Evolutionary conservation across 92 coral and sea anemone genomes (phyloP).

Genomic region (Isaurus tuberculatus): DNA sequence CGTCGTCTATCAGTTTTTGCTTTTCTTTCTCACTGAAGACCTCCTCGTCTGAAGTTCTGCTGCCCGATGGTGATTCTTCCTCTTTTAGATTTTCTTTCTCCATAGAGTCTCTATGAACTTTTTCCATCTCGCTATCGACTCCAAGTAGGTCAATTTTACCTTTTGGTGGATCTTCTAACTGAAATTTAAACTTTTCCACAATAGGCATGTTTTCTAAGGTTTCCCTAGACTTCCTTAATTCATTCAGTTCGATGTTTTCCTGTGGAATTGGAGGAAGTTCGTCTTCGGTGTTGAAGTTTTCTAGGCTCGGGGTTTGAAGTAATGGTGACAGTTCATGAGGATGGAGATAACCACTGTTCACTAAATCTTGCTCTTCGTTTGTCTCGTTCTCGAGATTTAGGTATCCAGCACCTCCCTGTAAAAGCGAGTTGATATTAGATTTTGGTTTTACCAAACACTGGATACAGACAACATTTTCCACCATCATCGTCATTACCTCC

Average conservation of each 20-base stretch:
- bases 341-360: constrained; percentile 19
- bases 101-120: constrained; percentile 64
- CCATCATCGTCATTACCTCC: background rate
- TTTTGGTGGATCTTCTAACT: constrained; percentile 67
- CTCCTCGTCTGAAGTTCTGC: constrained; percentile 54
- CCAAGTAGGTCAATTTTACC: constrained; percentile 29
- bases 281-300: constrained; percentile 24
- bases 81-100: constrained; percentile 67
- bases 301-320: constrained; percentile 24
- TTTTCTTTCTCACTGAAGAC: constrained; percentile 78
- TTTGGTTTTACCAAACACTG: background rate
- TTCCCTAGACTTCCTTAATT: constrained; percentile 41
- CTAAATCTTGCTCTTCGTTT: constrained; percentile 29
- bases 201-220: constrained; percentile 36
- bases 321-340: constrained; percentile 37
- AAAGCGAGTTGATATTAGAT: background rate
- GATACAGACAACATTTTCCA: background rate
- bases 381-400: constrained; percentile 72
- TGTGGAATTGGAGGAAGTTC: constrained; percentile 85
- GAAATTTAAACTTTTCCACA: constrained; percentile 59
- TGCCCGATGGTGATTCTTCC: constrained; percentile 49
- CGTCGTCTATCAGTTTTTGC: constrained; percentile 65
- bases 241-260: constrained; percentile 74
- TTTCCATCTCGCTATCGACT: constrained; percentile 77
- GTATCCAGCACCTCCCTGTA: constrained; percentile 82